phyloP scores from a whole-genome alignment of 2,797 vertebrate species.

The Pyrocephalus nanus region DNA sequence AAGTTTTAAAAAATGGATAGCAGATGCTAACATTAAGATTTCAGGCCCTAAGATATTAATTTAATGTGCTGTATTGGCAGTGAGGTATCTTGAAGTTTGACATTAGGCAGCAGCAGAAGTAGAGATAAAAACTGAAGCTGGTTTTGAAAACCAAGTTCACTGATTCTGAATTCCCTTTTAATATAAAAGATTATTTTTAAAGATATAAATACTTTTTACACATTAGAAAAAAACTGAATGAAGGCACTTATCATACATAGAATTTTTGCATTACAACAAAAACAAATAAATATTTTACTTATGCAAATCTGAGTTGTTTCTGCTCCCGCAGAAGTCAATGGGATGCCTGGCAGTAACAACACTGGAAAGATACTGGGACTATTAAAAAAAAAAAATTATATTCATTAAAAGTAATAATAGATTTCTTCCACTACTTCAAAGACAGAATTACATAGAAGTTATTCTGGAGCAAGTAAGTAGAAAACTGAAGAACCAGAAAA shows the following conservation, averaged over 20 bases:
- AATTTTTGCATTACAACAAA: slow-evolving; percentile 43
- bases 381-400: background rate
- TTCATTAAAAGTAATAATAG: background rate
- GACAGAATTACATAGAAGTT: slow-evolving; percentile 2
- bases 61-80: slow-evolving; percentile 36
- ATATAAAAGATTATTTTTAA: slow-evolving; percentile 78
- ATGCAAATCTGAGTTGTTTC: slow-evolving; percentile 17
- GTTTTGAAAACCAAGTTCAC: slow-evolving; percentile 74
- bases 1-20: slow-evolving; percentile 14
- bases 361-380: background rate
- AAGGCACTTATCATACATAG: slow-evolving; percentile 60
- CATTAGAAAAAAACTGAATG: slow-evolving; percentile 63
- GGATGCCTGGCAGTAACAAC: background rate
- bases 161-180: slow-evolving; percentile 74
- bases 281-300: slow-evolving; percentile 67
- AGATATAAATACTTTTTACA: slow-evolving; percentile 72
- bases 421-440: slow-evolving; percentile 70
- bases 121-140: slow-evolving; percentile 61
- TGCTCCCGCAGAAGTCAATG: background rate
- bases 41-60: slow-evolving; percentile 38
- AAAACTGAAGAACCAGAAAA: background rate
- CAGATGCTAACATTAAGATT: slow-evolving; percentile 37
- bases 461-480: background rate
- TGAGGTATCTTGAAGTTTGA: slow-evolving; percentile 66
- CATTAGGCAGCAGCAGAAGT: slow-evolving; percentile 58